Evolutionary conservation across 2,888 invertebrate genomes (phyloP).

Genomic region (Heteromurus nitidus): DNA sequence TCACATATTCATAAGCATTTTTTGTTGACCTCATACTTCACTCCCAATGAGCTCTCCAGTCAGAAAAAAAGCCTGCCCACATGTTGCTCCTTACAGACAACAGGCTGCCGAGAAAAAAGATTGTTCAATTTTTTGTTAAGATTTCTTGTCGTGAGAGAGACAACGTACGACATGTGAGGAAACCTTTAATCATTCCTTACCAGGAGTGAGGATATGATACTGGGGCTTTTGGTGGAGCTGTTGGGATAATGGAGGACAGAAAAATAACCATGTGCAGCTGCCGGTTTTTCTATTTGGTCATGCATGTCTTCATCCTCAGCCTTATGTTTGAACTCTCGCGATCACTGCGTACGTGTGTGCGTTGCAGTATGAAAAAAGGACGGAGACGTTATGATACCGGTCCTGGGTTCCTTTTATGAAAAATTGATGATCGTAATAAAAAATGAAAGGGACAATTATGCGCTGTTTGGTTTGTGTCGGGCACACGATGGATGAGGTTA

Average conservation of each 20-base stretch:
- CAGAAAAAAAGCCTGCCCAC: slow-evolving; percentile 43
- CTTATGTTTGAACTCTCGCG: slow-evolving; percentile 11
- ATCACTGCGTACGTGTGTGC: background rate
- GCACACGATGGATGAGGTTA: too few species aligned
- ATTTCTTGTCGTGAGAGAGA: slow-evolving; percentile 12
- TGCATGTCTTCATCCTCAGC: slow-evolving; percentile 40
- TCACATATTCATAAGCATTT: too few species aligned
- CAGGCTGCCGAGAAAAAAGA: slow-evolving; percentile 41
- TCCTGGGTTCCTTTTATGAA: slow-evolving; percentile 12
- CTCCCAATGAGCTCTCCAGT: slow-evolving; percentile 13
- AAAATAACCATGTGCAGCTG: slow-evolving; percentile 41
- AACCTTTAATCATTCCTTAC: slow-evolving; percentile 55
- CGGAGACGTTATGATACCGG: slow-evolving; percentile 13
- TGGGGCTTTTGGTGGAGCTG: slow-evolving; percentile 1
- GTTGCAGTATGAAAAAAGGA: too few species aligned
- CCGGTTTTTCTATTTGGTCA: slow-evolving; percentile 20
- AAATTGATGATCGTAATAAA: slow-evolving; percentile 18
- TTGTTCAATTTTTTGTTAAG: slow-evolving; percentile 36
- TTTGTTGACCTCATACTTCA: slow-evolving; percentile 18
- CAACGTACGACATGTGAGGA: slow-evolving; percentile 36
- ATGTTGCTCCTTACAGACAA: slow-evolving; percentile 55
- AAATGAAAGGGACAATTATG: slow-evolving; percentile 25
- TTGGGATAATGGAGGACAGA: slow-evolving; percentile 10
- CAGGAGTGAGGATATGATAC: too few species aligned
- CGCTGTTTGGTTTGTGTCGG: background rate